These are phyloP conservation scores for Drosophila peninsularis DNA, from an alignment of 2,888 invertebrate genomes.

Conservation along the genomic window DNA sequence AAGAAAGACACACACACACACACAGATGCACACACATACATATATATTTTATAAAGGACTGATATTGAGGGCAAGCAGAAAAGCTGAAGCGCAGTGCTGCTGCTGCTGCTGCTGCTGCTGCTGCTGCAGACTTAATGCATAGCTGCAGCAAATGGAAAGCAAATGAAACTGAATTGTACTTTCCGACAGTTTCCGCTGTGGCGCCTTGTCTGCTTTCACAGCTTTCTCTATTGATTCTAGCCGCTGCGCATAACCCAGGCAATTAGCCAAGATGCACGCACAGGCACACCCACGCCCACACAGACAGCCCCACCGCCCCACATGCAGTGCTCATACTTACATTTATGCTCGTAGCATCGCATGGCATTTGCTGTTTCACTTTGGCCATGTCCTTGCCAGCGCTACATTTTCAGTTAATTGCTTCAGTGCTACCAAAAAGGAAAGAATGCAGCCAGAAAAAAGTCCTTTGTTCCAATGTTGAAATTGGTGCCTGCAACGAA, in stretches of 20 bases:
- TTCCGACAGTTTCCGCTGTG: conserved; percentile 23
- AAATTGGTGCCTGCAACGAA: conserved; percentile 59
- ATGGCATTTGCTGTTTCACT: conserved; percentile 73
- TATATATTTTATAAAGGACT: conserved; percentile 9
- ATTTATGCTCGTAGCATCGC: conserved; percentile 75
- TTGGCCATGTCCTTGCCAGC: conserved; percentile 74
- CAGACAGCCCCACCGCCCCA: too few relatives aligned
- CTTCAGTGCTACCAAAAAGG: conserved; percentile 59
- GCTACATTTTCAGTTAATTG: conserved; percentile 79
- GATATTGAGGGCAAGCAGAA: conserved; percentile 9
- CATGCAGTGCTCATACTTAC: conserved; percentile 57
- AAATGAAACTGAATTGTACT: conserved; percentile 66
- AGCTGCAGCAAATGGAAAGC: conserved; percentile 68
- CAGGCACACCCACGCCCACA: conserved; percentile 14
- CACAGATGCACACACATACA: not conserved
- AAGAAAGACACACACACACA: conserved; percentile 5
- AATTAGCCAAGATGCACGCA: conserved; percentile 61
- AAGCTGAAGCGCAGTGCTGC: conserved; percentile 11
- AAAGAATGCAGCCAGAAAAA: conserved; percentile 20
- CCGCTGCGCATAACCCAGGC: conserved; percentile 54
- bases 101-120: conserved; percentile 24
- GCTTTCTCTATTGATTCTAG: conserved; percentile 49
- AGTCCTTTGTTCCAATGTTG: conserved; percentile 62
- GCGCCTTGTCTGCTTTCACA: conserved; percentile 21
- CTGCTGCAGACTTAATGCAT: conserved; percentile 47